These are phyloP conservation scores for Cryptophagus acutangulus DNA, from an alignment of 2,888 invertebrate genomes.

Conservation along the genomic window DNA sequence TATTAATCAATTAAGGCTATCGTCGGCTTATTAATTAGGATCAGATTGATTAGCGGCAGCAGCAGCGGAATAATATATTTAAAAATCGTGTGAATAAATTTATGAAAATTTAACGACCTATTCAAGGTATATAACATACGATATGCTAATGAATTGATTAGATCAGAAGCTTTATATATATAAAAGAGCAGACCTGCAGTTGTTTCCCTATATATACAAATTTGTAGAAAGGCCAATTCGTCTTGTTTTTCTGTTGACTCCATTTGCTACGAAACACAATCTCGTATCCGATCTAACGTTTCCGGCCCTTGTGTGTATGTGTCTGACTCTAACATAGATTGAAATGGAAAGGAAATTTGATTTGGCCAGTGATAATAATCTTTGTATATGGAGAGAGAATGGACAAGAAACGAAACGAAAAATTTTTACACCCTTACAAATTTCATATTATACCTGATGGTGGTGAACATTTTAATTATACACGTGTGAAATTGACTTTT, in stretches of 20 bases:
- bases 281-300: constrained; percentile 24
- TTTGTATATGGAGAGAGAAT: constrained; percentile 8
- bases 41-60: too few relatives aligned
- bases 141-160: too few relatives aligned
- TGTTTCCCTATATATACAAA: background rate
- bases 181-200: background rate
- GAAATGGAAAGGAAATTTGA: constrained; percentile 25
- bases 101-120: too few relatives aligned
- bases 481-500: constrained; percentile 35
- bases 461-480: constrained; percentile 31
- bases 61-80: too few relatives aligned
- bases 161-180: background rate
- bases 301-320: constrained; percentile 24
- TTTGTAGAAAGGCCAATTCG: constrained; percentile 5
- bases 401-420: constrained; percentile 3
- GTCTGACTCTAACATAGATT: constrained; percentile 22
- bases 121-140: too few relatives aligned
- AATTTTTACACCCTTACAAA: too few relatives aligned
- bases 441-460: too few relatives aligned
- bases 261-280: constrained; percentile 19
- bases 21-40: too few relatives aligned
- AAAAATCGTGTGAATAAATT: too few relatives aligned
- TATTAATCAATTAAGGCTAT: too few relatives aligned
- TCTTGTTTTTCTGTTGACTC: constrained; percentile 20
- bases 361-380: constrained; percentile 20